These are phyloP conservation scores for Oryzias sinensis DNA, from an alignment of 2,797 vertebrate species.

Conservation along the genomic window DNA sequence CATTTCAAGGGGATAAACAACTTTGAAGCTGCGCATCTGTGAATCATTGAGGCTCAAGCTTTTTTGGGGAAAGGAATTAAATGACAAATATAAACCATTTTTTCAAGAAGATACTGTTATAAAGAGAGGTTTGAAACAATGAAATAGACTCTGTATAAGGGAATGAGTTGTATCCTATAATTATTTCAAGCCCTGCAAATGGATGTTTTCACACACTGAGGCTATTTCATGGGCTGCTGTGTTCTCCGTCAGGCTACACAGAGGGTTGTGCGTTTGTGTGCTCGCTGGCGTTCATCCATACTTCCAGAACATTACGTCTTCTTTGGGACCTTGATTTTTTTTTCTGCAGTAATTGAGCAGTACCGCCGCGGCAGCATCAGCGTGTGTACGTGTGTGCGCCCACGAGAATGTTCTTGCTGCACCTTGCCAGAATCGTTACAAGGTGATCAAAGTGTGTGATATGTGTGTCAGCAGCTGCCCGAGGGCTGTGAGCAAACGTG, in stretches of 20 bases:
- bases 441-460: constrained; percentile 43
- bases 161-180: constrained; percentile 28
- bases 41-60: constrained; percentile 3
- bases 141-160: constrained; percentile 11
- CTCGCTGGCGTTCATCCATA: constrained; percentile 11
- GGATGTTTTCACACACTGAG: constrained; percentile 22
- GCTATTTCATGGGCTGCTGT: constrained; percentile 28
- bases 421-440: constrained; percentile 50
- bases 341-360: constrained; percentile 40
- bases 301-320: constrained; percentile 46
- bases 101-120: background rate
- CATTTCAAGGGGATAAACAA: constrained; percentile 45
- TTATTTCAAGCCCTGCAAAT: constrained; percentile 39
- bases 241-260: background rate
- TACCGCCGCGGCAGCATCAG: constrained; percentile 1
- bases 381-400: constrained; percentile 5
- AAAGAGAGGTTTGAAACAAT: background rate
- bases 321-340: constrained; percentile 28
- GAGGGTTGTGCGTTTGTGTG: constrained; percentile 9
- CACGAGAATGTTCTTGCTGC: constrained; percentile 20
- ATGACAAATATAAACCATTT: constrained; percentile 17
- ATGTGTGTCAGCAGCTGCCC: constrained; percentile 23
- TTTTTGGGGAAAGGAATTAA: constrained; percentile 11
- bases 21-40: constrained; percentile 43
- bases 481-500: constrained; percentile 51